These are phyloP conservation scores for Disparrhopalites patrizii DNA, from an alignment of 2,888 invertebrate species.

Conservation along the genomic window DNA sequence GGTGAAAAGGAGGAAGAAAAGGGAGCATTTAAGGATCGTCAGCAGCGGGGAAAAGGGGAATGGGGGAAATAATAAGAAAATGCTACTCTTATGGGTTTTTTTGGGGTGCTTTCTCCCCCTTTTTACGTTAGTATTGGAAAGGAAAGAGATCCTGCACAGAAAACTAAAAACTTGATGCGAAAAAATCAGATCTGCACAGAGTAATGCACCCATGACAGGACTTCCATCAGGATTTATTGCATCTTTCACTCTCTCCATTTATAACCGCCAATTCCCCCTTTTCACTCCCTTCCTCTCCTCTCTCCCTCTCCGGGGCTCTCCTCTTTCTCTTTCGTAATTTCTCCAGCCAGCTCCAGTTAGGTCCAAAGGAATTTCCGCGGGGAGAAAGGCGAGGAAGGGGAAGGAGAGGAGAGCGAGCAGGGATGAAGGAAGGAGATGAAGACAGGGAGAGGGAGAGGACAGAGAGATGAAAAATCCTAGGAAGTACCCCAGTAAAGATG, in stretches of 20 bases:
- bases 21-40: conserved; percentile 9
- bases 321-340: not conserved
- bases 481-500: too few species aligned
- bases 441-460: too few species aligned
- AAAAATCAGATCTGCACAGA: conserved; percentile 14
- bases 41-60: not conserved
- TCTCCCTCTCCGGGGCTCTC: not conserved
- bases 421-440: too few species aligned
- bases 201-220: conserved; percentile 19
- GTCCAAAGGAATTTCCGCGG: too few species aligned
- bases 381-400: too few species aligned
- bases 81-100: not conserved
- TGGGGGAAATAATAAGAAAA: conserved; percentile 8
- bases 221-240: conserved; percentile 18
- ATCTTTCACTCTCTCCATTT: conserved; percentile 13
- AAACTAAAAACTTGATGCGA: conserved; percentile 8
- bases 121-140: not conserved
- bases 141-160: not conserved
- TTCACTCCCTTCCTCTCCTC: not conserved
- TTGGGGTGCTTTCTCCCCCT: not conserved
- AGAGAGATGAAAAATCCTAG: too few species aligned
- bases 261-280: conserved; percentile 14
- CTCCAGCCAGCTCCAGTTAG: too few species aligned
- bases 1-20: not conserved
- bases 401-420: too few species aligned